Conservation (phyloP, 2,888 invertebrate species). For the Pyrochroa serraticornis region DNA sequence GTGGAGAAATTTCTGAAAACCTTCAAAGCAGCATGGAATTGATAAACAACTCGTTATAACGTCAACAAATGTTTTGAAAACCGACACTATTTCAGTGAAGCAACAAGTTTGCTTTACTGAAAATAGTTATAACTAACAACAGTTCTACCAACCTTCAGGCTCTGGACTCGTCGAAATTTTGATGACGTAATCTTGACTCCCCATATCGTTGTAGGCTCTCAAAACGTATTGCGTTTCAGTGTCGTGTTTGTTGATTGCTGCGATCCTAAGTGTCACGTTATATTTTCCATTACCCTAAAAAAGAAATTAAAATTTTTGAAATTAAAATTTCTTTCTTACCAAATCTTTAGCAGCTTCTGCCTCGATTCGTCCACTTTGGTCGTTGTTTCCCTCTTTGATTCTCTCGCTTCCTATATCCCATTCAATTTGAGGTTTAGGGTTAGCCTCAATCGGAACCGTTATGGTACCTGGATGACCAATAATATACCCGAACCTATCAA, state of each 20-base stretch:
- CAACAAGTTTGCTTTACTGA: too few relatives aligned
- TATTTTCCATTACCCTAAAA: constrained; percentile 70
- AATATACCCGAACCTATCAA: constrained; percentile 76
- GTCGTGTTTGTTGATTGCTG: constrained; percentile 74
- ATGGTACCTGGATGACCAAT: constrained; percentile 74
- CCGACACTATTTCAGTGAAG: too few relatives aligned
- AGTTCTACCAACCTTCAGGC: constrained; percentile 59
- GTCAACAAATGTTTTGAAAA: constrained; percentile 4
- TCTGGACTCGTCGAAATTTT: constrained; percentile 71
- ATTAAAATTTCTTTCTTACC: constrained; percentile 49
- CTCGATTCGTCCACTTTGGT: constrained; percentile 60
- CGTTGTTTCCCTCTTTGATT: constrained; percentile 62
- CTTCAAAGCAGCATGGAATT: constrained; percentile 39
- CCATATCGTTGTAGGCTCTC: constrained; percentile 72
- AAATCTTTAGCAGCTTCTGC: constrained; percentile 58
- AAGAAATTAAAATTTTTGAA: constrained; percentile 4
- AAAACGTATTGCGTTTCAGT: constrained; percentile 75
- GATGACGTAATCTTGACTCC: constrained; percentile 68
- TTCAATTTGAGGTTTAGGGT: constrained; percentile 72
- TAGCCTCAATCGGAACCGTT: constrained; percentile 74
- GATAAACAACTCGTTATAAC: constrained; percentile 5
- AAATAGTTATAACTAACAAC: too few relatives aligned
- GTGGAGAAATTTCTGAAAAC: constrained; percentile 44
- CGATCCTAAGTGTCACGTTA: constrained; percentile 70
- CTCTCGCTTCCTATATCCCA: constrained; percentile 70